Percentiles rank a stretch among this genome's conserved stretches.
Evolutionary conservation across 2,797 vertebrate species (phyloP).

Genomic region (Galago senegalensis): DNA sequence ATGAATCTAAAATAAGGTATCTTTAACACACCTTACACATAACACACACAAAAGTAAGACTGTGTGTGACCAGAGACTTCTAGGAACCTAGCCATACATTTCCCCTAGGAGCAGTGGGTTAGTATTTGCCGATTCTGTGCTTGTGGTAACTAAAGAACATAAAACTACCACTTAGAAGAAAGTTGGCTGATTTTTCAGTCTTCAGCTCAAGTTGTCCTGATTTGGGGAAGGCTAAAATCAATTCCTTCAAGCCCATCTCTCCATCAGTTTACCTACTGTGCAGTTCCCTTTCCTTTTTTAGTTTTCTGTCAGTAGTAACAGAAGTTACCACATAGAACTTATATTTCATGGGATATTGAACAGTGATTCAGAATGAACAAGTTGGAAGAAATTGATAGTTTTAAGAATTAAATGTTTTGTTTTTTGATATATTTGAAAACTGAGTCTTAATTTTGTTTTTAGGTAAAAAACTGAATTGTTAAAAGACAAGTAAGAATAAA

Average conservation of each 20-base stretch:
- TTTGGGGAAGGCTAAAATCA: background rate
- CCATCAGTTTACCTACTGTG: fast-evolving
- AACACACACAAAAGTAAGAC: background rate
- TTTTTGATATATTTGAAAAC: conserved; percentile 38
- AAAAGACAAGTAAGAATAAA: background rate
- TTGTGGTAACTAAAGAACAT: background rate
- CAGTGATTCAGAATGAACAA: background rate
- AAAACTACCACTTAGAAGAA: background rate
- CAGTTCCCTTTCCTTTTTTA: background rate
- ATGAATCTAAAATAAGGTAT: background rate
- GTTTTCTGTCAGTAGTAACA: background rate
- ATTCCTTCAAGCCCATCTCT: background rate
- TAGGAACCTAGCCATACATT: background rate
- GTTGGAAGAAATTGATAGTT: background rate
- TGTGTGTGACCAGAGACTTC: background rate
- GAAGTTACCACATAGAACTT: background rate
- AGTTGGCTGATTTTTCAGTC: background rate
- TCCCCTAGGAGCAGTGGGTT: background rate
- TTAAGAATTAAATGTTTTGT: background rate
- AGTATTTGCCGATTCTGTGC: background rate
- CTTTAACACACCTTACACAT: background rate
- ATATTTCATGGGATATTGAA: background rate
- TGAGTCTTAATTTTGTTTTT: background rate
- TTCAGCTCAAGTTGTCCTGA: background rate
- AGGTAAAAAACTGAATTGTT: background rate